phyloP scores from a whole-genome alignment of 2,888 invertebrate species.

The Choristoneura rosaceana region DNA sequence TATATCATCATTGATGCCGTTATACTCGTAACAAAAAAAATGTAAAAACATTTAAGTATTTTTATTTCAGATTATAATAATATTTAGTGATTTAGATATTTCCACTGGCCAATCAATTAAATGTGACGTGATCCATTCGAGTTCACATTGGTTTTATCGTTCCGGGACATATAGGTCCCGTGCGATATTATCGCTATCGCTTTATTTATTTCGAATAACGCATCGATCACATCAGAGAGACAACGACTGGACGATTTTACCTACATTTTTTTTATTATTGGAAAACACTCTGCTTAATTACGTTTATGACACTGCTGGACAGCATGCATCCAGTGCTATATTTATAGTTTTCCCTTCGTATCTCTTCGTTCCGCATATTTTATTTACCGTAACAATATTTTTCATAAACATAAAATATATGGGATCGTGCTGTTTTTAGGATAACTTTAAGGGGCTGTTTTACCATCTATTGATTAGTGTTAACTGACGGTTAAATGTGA shows the following conservation, averaged over 20 bases:
- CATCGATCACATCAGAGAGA: constrained; percentile 33
- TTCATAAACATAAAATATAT: too few relatives aligned
- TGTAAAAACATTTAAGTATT: too few relatives aligned
- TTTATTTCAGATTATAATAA: neutral
- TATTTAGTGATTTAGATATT: constrained; percentile 10
- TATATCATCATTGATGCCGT: too few relatives aligned
- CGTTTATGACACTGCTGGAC: neutral
- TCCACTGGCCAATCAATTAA: constrained; percentile 33
- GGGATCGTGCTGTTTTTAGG: too few relatives aligned
- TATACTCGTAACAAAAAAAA: too few relatives aligned
- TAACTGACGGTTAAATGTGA: too few relatives aligned
- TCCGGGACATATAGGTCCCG: constrained; percentile 32
- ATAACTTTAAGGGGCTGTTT: too few relatives aligned
- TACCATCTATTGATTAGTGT: too few relatives aligned
- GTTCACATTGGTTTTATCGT: constrained; percentile 30
- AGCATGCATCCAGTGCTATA: neutral
- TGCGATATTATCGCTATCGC: constrained; percentile 34
- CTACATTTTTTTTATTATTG: constrained; percentile 8
- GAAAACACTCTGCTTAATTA: neutral
- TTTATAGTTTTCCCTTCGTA: too few relatives aligned
- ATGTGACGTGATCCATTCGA: constrained; percentile 30
- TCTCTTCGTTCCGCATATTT: too few relatives aligned
- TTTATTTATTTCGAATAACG: constrained; percentile 40
- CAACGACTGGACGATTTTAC: constrained; percentile 18
- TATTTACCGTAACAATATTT: too few relatives aligned